Percentiles rank a stretch among this genome's conserved stretches.
Evolutionary conservation across 1,140 invertebrate species (phyloP).

Genomic region (Saccostrea cuccullata): DNA sequence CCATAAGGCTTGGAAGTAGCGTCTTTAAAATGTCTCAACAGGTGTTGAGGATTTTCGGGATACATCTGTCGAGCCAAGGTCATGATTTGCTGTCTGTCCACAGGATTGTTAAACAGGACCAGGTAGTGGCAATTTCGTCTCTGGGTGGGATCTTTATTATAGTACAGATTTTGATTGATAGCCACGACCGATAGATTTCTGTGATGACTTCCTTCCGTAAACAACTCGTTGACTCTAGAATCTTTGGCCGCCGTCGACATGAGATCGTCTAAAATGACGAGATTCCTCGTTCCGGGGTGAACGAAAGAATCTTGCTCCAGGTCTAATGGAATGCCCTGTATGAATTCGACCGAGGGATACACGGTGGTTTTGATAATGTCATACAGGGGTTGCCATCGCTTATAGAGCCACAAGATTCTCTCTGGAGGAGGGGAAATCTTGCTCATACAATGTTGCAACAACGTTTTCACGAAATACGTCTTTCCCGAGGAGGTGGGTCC

Average conservation of each 20-base stretch:
- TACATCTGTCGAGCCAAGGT: too few relatives aligned
- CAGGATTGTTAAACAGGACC: constrained; percentile 48
- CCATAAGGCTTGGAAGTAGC: too few relatives aligned
- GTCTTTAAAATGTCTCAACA: too few relatives aligned
- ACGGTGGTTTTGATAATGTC: neutral
- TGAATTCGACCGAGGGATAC: constrained; percentile 33
- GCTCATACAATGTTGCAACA: neutral
- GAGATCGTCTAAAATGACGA: constrained; percentile 9
- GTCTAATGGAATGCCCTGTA: constrained; percentile 43
- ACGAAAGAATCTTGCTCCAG: constrained; percentile 37
- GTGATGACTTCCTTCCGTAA: constrained; percentile 41
- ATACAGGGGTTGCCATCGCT: constrained; percentile 45
- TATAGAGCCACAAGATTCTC: constrained; percentile 54
- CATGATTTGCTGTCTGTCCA: neutral
- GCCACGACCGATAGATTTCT: too few relatives aligned
- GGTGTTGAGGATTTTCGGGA: too few relatives aligned
- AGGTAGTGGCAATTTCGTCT: constrained; percentile 53
- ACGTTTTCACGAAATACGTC: constrained; percentile 37
- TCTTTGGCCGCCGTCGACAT: constrained; percentile 47
- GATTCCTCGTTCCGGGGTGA: neutral
- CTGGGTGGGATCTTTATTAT: neutral
- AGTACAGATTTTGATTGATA: too few relatives aligned
- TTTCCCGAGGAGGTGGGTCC: constrained; percentile 40
- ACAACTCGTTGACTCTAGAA: constrained; percentile 44
- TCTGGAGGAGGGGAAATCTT: constrained; percentile 32